These are phyloP conservation scores for Agonopterix heracliana DNA, from an alignment of 2,888 invertebrate genomes.

Conservation along the genomic window DNA sequence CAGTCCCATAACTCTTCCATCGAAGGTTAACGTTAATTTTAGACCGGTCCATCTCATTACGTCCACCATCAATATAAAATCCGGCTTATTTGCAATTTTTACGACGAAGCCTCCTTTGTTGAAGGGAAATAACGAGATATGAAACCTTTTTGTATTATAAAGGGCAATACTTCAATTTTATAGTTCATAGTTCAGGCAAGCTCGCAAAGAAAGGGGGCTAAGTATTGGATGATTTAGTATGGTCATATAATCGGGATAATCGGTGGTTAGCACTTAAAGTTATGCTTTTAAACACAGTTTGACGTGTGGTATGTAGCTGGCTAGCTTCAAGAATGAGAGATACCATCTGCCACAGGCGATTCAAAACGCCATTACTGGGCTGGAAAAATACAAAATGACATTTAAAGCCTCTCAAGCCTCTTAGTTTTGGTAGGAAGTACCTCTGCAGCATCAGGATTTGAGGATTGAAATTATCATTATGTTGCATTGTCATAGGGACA, in stretches of 20 bases:
- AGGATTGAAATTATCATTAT: too few relatives aligned
- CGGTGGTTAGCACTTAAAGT: slow-evolving; percentile 55
- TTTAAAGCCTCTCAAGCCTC: too few relatives aligned
- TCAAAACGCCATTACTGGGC: too few relatives aligned
- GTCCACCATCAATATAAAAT: slow-evolving; percentile 42
- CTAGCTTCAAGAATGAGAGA: not conserved
- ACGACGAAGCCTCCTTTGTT: slow-evolving; percentile 53
- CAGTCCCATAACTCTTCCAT: slow-evolving; percentile 21
- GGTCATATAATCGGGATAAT: slow-evolving; percentile 66
- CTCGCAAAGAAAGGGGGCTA: slow-evolving; percentile 42
- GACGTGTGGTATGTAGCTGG: slow-evolving; percentile 19
- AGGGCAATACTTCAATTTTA: slow-evolving; percentile 69
- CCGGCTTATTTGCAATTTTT: slow-evolving; percentile 66
- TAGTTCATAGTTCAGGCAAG: slow-evolving; percentile 66
- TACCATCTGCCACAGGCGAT: too few relatives aligned
- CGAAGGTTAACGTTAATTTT: slow-evolving; percentile 16
- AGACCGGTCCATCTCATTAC: slow-evolving; percentile 48
- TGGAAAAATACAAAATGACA: too few relatives aligned
- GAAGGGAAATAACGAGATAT: slow-evolving; percentile 47
- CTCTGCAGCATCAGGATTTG: too few relatives aligned
- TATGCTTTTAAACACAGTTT: slow-evolving; percentile 31
- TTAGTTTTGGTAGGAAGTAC: too few relatives aligned
- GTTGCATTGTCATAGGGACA: too few relatives aligned
- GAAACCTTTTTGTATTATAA: slow-evolving; percentile 55
- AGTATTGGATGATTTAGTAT: slow-evolving; percentile 66